Base-by-base conservation (phyloP, 2,888 invertebrate species). In the Volucella bombylans region DNA sequence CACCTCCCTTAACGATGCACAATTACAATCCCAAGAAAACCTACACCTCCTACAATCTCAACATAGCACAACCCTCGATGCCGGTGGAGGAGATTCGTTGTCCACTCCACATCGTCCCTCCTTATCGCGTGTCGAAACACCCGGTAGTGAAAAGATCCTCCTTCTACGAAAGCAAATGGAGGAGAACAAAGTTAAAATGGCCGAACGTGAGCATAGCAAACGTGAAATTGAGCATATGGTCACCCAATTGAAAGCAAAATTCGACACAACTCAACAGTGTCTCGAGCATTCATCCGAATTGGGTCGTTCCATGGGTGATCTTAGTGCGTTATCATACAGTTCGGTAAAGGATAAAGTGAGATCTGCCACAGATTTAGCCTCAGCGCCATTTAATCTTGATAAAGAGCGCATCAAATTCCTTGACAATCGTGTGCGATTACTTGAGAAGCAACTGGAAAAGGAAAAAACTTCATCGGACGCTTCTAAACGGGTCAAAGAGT, bases 201-300 rank as follows among this genome's bases (percentile, higher is more conserved):
- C 93, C 11, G 93, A 93, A 88, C 91, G 93, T 4, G 93, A 92
- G 15, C 92, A 92, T 85, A 92, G 90, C 86, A 93, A 93, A 86
- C 93, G 92, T 87, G 93, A 93, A 82, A 91, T 93, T 62, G 93
- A 93, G 88, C 92, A 93, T 69, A 92, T 92, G 89, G 93, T 93
- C 6, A 92, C 91, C n/a, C 92, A 93, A 87, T 87, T 93, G 41
- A 93, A 93, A 87, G 93, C 93, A 3, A 93, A 93, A 87, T 89
- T 94, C 57, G 93, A 93, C 87, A 93, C 92, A 83, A 93, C 93
- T 0, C 93, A 93, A 86, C 90, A 90, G 64, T 88, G 89, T 54
- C 87, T 90, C 54, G 88, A 89, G 55, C 88, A 89, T 62, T 89
- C 90, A 12, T 88, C 89, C 2, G 92, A 92, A 50, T 71, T 92